Conservation (phyloP, 2,113 vertebrate genomes). For the Antechinus stuartii region DNA sequence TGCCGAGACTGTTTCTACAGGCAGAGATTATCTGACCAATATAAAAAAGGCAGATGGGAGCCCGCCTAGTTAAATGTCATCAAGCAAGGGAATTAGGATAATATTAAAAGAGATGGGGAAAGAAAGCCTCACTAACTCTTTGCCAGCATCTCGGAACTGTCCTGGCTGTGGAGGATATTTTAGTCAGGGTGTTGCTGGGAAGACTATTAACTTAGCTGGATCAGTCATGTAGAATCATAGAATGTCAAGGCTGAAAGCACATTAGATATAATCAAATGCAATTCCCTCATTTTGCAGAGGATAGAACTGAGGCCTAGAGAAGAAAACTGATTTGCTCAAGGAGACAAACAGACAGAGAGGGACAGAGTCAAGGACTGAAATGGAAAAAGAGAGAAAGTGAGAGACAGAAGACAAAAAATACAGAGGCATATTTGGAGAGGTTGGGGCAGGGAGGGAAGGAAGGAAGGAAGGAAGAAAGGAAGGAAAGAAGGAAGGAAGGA, state of each 20-base stretch:
- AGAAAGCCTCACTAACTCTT: constrained; percentile 25
- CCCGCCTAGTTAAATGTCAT: constrained; percentile 63
- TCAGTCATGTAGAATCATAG: neutral
- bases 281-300: neutral
- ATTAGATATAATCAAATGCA: neutral
- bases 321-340: neutral
- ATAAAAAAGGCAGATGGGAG: constrained; percentile 64
- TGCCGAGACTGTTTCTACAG: constrained; percentile 56
- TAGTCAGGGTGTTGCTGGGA: neutral
- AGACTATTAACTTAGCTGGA: neutral
- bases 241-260: neutral
- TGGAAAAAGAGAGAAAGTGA: neutral
- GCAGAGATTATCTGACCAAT: constrained; percentile 65
- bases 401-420: no score
- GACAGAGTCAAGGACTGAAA: neutral
- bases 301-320: neutral
- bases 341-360: neutral
- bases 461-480: no score
- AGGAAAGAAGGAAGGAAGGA: neutral
- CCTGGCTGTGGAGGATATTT: neutral
- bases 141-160: neutral
- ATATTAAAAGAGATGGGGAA: constrained; percentile 11
- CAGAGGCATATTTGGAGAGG: no score
- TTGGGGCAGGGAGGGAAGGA: no score
- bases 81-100: constrained; percentile 47